phyloP scores from a whole-genome alignment of 2,113 vertebrate species.

The Rhipidura dahli region DNA sequence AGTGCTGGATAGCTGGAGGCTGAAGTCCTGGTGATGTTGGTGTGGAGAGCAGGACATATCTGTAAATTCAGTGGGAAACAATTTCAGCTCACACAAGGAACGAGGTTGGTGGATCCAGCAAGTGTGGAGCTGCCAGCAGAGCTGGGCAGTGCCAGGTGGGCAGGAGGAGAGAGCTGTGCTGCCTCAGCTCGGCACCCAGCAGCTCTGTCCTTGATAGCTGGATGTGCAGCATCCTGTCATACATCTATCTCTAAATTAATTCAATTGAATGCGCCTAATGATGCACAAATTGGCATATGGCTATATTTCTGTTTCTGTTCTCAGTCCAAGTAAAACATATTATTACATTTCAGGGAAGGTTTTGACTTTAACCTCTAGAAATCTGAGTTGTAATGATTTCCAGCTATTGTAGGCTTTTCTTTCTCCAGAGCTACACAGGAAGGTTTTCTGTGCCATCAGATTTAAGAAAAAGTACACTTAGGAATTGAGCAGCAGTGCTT shows the following conservation, averaged over 20 bases:
- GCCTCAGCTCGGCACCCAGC: rapidly evolving
- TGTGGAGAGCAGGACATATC: not conserved
- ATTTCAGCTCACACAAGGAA: not conserved
- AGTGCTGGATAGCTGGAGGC: not conserved
- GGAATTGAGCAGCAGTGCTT: not conserved
- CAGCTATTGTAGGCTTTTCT: not conserved
- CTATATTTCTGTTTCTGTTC: conserved; percentile 24
- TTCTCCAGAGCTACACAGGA: not conserved
- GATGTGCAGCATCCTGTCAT: not conserved
- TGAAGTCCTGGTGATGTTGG: not conserved
- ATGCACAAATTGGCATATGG: not conserved
- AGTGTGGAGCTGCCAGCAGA: not conserved
- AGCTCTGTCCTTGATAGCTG: not conserved
- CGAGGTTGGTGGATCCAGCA: rapidly evolving
- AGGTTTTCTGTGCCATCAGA: not conserved
- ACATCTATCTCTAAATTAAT: not conserved
- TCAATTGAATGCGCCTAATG: not conserved
- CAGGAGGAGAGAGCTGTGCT: not conserved
- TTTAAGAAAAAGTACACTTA: not conserved
- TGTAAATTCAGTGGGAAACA: not conserved
- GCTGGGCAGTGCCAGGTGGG: not conserved
- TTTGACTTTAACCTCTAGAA: not conserved
- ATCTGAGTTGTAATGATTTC: not conserved
- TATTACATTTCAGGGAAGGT: conserved; percentile 1
- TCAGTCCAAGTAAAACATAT: not conserved